Conservation (phyloP, 2,113 vertebrate genomes). For the Marmota flaviventris region DNA sequence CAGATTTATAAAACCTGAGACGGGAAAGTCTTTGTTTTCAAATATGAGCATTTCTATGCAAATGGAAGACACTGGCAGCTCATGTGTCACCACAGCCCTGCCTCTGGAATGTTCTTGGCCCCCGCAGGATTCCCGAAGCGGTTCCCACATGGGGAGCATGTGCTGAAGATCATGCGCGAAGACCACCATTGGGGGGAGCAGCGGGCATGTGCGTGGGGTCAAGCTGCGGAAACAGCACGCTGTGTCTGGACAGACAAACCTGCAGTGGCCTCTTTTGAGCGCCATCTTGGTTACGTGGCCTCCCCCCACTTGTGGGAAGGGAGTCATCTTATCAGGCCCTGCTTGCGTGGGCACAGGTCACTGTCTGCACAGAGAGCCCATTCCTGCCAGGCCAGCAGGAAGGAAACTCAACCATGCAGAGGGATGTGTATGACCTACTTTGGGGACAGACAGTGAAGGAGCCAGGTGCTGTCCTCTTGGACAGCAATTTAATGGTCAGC, state of each 20-base stretch:
- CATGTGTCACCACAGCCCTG: neutral
- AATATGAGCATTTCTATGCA: constrained; percentile 55
- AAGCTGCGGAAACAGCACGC: neutral
- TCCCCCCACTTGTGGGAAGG: fast-evolving
- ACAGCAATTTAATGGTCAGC: neutral
- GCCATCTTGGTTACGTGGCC: neutral
- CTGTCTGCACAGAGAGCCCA: fast-evolving
- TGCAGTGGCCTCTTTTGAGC: fast-evolving
- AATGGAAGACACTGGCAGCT: neutral
- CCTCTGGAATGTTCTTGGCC: neutral
- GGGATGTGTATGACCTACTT: neutral
- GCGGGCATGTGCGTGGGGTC: neutral
- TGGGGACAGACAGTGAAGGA: neutral
- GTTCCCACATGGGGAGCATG: neutral
- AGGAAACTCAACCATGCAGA: fast-evolving
- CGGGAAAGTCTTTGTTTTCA: constrained; percentile 58
- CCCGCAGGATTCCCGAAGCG: neutral
- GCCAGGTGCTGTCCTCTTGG: neutral
- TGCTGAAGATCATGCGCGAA: neutral
- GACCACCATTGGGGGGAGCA: too few species aligned
- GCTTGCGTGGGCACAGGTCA: neutral
- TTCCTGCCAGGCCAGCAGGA: neutral
- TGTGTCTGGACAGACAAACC: neutral
- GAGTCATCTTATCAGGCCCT: neutral
- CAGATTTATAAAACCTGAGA: constrained; percentile 69